Evolutionary conservation across 1,140 invertebrate species (phyloP).

Genomic region (Physella acuta): DNA sequence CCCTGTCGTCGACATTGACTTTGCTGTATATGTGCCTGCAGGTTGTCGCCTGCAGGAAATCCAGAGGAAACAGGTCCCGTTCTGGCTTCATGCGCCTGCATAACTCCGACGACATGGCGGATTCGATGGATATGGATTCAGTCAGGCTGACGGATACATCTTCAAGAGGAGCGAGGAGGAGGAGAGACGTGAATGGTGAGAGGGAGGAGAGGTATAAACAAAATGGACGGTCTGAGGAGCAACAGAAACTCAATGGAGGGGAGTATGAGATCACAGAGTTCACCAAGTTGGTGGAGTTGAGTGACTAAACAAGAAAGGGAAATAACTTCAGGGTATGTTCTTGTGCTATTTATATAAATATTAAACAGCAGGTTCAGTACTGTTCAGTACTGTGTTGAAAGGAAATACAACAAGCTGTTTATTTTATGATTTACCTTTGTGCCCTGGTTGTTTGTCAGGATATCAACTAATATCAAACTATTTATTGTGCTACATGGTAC

Average conservation of each 20-base stretch:
- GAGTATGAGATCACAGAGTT: conserved; percentile 11
- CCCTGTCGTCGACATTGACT: conserved; percentile 38
- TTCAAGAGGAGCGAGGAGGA: conserved; percentile 3
- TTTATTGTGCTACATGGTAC: too few species aligned
- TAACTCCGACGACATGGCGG: conserved; percentile 16
- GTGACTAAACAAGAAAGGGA: too few species aligned
- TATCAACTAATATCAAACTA: too few species aligned
- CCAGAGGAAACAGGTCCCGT: neutral
- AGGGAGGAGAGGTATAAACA: neutral
- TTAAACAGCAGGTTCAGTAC: too few species aligned
- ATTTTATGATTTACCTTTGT: too few species aligned
- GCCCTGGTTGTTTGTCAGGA: too few species aligned
- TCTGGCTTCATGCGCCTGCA: conserved; percentile 27
- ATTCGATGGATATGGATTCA: conserved; percentile 9
- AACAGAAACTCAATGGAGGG: neutral
- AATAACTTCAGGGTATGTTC: too few species aligned
- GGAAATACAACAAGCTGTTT: too few species aligned
- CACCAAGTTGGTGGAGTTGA: conserved; percentile 26
- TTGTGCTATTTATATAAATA: too few species aligned
- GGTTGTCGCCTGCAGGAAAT: conserved; percentile 37
- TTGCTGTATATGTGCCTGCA: conserved; percentile 50
- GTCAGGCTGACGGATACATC: conserved; percentile 14
- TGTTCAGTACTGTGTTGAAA: too few species aligned
- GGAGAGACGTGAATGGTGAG: conserved; percentile 2
- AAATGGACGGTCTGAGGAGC: neutral